These are phyloP conservation scores for Plumapathes pennacea DNA, from an alignment of 92 coral and sea anemone genomes.

Conservation along the genomic window DNA sequence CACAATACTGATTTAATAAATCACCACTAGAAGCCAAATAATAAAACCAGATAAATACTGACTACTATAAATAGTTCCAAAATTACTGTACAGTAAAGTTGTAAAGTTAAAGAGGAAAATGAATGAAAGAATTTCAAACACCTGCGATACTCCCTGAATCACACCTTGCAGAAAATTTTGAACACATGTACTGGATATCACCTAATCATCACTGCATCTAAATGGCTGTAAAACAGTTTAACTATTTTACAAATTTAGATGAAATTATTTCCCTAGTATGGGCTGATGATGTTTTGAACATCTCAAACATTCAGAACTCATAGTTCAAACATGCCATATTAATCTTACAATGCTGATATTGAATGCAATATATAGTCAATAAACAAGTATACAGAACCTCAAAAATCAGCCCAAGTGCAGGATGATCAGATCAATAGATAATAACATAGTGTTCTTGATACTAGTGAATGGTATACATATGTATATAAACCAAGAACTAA, in stretches of 20 bases:
- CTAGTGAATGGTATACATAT: too few species aligned
- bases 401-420: not conserved
- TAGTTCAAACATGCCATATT: not conserved
- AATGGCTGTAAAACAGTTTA: not conserved
- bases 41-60: not conserved
- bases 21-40: not conserved
- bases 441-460: too few species aligned
- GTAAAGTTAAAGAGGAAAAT: too few species aligned
- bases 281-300: not conserved
- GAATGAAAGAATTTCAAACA: too few species aligned
- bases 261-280: too few species aligned
- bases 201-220: not conserved
- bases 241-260: conserved; percentile 5
- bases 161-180: too few species aligned
- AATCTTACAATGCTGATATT: not conserved
- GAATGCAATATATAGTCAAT: not conserved
- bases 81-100: not conserved
- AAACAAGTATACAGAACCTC: not conserved
- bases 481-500: too few species aligned
- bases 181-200: too few species aligned
- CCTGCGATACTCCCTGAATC: too few species aligned
- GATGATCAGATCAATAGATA: too few species aligned
- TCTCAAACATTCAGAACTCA: not conserved
- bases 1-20: not conserved
- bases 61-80: not conserved